A percentile compares a stretch with the other conserved stretches of the same genome.
Evolutionary conservation across 2,113 vertebrate species (phyloP).

Genomic region (Colinus virginianus): DNA sequence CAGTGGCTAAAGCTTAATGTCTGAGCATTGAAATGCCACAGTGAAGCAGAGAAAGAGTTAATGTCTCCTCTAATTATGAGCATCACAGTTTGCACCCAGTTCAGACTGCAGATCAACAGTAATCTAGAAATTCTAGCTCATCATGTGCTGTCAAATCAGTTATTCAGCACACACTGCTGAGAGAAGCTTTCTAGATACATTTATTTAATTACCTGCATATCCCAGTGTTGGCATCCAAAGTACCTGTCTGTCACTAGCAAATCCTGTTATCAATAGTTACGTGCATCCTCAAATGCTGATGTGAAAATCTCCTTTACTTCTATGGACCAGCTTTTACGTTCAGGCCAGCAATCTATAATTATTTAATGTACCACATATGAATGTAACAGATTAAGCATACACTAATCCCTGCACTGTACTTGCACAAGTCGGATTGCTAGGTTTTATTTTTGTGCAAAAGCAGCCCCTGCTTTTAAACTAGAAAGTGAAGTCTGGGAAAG

Average conservation of each 20-base stretch:
- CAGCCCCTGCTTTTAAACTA: neutral
- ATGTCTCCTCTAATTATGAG: neutral
- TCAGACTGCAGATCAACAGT: slow-evolving; percentile 16
- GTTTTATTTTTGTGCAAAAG: neutral
- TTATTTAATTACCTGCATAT: slow-evolving; percentile 57
- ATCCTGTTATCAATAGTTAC: neutral
- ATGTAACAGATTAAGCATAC: neutral
- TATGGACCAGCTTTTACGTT: neutral
- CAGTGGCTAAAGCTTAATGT: neutral
- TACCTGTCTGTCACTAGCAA: slow-evolving; percentile 18
- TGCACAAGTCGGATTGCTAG: neutral
- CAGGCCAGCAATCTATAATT: slow-evolving; percentile 27
- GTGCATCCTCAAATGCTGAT: neutral
- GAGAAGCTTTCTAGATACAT: slow-evolving; percentile 36
- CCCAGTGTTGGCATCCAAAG: neutral
- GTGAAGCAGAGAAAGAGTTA: neutral
- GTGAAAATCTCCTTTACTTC: neutral
- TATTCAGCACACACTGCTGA: neutral
- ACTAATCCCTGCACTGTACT: neutral
- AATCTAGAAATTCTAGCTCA: slow-evolving; percentile 22
- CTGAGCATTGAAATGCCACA: neutral
- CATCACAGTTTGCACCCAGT: neutral
- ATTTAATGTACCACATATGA: neutral
- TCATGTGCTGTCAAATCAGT: slow-evolving; percentile 32
- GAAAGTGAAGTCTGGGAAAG: neutral